phyloP scores from a whole-genome alignment of 2,888 invertebrate genomes.

The Tinea trinotella region DNA sequence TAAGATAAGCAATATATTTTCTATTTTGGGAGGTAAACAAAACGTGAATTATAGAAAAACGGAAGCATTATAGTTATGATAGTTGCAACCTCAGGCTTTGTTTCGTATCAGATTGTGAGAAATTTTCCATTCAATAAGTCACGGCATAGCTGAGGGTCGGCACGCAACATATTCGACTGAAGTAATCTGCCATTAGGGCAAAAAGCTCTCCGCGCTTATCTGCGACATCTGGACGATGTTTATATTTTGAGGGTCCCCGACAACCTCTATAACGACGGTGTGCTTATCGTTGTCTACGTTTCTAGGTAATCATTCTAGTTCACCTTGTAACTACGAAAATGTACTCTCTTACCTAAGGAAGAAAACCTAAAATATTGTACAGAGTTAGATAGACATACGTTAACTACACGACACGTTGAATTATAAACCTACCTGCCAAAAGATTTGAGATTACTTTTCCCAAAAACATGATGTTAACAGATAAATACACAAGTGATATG shows the following conservation, averaged over 20 bases:
- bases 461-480: background rate
- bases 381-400: constrained; percentile 18
- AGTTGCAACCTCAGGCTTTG: constrained; percentile 8
- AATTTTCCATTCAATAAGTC: constrained; percentile 49
- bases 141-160: constrained; percentile 33
- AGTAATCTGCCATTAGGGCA: constrained; percentile 67
- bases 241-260: constrained; percentile 66
- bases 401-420: background rate
- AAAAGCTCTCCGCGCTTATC: constrained; percentile 64
- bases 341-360: constrained; percentile 31
- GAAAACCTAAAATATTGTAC: constrained; percentile 34
- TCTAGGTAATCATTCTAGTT: constrained; percentile 48
- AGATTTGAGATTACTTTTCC: constrained; percentile 4
- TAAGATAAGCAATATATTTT: background rate
- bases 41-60: constrained; percentile 2
- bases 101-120: constrained; percentile 34
- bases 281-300: constrained; percentile 60
- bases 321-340: constrained; percentile 35
- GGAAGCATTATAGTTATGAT: constrained; percentile 9
- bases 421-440: constrained; percentile 1
- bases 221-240: constrained; percentile 67
- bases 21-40: background rate
- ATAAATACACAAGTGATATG: background rate
- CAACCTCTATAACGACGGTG: constrained; percentile 65
- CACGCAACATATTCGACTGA: constrained; percentile 40